Percentiles rank a stretch among this genome's conserved stretches.
Evolutionary conservation across 2,113 vertebrate species (phyloP).

Genomic region (Saguinus midas): DNA sequence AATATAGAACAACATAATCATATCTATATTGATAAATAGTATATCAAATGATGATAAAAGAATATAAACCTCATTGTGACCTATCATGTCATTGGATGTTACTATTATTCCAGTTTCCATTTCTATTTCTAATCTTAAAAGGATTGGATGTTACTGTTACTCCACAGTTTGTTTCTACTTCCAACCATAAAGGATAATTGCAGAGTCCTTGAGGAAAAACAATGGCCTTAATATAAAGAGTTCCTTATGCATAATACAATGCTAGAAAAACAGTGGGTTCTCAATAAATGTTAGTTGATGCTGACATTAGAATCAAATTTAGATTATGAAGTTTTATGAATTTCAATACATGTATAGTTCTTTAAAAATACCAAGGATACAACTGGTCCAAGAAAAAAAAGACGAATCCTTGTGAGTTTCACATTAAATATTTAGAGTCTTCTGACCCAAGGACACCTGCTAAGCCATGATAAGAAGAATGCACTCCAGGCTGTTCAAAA

Average conservation of each 20-base stretch:
- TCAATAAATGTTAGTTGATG: slow-evolving; percentile 37
- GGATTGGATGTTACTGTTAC: slow-evolving; percentile 28
- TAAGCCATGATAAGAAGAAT: slow-evolving; percentile 71
- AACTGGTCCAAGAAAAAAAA: slow-evolving; percentile 10
- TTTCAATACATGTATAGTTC: slow-evolving; percentile 10
- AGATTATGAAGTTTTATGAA: slow-evolving; percentile 49
- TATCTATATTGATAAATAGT: slow-evolving; percentile 11
- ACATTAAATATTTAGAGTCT: slow-evolving; percentile 71
- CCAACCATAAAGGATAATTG: slow-evolving; percentile 30
- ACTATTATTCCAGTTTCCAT: neutral
- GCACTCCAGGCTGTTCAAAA: slow-evolving; percentile 50
- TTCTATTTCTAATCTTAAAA: slow-evolving; percentile 34
- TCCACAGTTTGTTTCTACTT: neutral
- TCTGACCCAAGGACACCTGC: slow-evolving; percentile 55
- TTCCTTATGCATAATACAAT: slow-evolving; percentile 30
- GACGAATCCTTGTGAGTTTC: neutral
- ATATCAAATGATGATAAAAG: neutral
- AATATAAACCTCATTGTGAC: slow-evolving; percentile 41
- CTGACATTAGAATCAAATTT: slow-evolving; percentile 21
- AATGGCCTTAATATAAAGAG: neutral
- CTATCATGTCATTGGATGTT: slow-evolving; percentile 17
- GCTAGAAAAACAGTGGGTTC: neutral
- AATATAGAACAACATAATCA: neutral
- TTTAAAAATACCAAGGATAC: slow-evolving; percentile 35
- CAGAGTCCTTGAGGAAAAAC: slow-evolving; percentile 8